These are phyloP conservation scores for Melanotaenia nigrans DNA, from an alignment of 2,797 vertebrate genomes.

Conservation along the genomic window DNA sequence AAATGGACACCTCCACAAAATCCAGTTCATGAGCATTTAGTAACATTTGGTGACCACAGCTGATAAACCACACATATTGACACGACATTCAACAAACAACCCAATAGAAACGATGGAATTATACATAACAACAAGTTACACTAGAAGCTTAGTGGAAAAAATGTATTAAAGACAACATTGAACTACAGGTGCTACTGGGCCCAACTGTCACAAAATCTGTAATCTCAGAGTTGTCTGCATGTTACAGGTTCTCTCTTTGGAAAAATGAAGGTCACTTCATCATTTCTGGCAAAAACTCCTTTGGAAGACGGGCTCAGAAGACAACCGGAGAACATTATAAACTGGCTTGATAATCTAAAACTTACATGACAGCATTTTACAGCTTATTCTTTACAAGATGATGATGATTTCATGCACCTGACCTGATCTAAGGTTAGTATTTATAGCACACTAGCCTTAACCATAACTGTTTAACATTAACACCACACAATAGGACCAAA, in stretches of 20 bases:
- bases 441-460: not conserved
- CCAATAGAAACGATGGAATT: not conserved
- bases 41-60: not conserved
- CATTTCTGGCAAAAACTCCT: not conserved
- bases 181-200: not conserved
- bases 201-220: not conserved
- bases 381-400: not conserved
- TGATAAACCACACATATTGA: not conserved
- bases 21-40: not conserved
- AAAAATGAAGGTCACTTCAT: not conserved
- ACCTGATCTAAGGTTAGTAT: not conserved
- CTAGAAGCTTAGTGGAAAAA: not conserved
- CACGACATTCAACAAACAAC: not conserved
- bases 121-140: not conserved
- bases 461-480: not conserved
- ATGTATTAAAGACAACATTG: not conserved
- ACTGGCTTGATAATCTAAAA: not conserved
- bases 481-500: not conserved
- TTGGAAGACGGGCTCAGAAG: no score
- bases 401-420: not conserved
- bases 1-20: not conserved
- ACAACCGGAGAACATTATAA: not conserved
- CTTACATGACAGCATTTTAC: not conserved
- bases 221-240: no score
- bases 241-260: not conserved